A percentile compares a stretch with the other conserved stretches of the same genome.
phyloP scores from a whole-genome alignment of 2,797 vertebrate species.

The Macropodus opercularis region DNA sequence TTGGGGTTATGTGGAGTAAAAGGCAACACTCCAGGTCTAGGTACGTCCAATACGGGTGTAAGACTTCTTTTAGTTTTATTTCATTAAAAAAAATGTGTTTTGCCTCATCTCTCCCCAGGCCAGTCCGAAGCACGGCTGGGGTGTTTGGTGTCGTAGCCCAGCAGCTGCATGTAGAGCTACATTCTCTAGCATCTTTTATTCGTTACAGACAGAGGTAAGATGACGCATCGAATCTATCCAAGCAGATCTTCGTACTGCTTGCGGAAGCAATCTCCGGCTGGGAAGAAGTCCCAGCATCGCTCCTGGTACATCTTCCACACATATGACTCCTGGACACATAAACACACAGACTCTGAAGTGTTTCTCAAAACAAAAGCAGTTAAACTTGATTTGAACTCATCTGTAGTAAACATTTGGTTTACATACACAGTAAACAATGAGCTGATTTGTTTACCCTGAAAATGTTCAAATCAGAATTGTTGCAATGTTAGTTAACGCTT shows the following conservation, averaged over 20 bases:
- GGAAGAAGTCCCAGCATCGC: slow-evolving; percentile 98
- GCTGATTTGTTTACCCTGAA: too few species aligned
- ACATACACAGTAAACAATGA: too few species aligned
- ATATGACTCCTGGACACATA: slow-evolving; percentile 90
- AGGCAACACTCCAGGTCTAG: slow-evolving; percentile 75
- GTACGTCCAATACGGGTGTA: slow-evolving; percentile 42
- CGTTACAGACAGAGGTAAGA: slow-evolving; percentile 25
- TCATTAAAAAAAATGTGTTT: slow-evolving; percentile 32
- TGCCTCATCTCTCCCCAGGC: slow-evolving; percentile 34
- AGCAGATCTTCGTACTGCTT: slow-evolving; percentile 99
- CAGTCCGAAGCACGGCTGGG: slow-evolving; percentile 33
- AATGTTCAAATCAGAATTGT: too few species aligned
- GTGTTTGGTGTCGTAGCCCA: slow-evolving; percentile 39
- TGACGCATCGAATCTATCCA: slow-evolving; percentile 77
- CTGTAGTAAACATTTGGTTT: too few species aligned
- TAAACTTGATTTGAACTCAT: too few species aligned
- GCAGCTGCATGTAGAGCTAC: slow-evolving; percentile 44
- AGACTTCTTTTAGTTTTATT: slow-evolving; percentile 29
- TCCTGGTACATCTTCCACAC: slow-evolving; percentile 99
- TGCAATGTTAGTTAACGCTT: too few species aligned
- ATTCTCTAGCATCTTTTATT: slow-evolving; percentile 33
- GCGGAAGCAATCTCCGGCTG: slow-evolving; percentile 97
- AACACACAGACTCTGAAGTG: slow-evolving; percentile 3
- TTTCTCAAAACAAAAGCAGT: too few species aligned
- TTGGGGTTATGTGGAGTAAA: slow-evolving; percentile 81